Percentiles rank a stretch among this genome's conserved stretches.
Conservation (phyloP, 2,888 invertebrate species). For the Cylindroiulus punctatus region DNA sequence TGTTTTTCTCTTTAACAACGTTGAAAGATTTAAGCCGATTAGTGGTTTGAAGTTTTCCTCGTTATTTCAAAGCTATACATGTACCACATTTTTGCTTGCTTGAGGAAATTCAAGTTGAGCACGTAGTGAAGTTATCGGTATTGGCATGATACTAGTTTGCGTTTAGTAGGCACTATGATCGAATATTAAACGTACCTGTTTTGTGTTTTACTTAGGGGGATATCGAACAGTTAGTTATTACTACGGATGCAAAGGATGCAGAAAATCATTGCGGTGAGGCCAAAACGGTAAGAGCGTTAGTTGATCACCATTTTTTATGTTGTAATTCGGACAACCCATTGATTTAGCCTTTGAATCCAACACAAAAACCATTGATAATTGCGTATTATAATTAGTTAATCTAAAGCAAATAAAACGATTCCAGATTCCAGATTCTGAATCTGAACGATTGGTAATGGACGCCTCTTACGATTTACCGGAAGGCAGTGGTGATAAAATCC, state of each 20-base stretch:
- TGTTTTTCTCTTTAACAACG: background rate
- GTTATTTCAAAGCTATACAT: background rate
- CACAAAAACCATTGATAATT: too few species aligned
- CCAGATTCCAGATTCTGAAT: conserved; percentile 48
- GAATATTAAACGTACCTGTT: background rate
- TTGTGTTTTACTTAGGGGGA: conserved; percentile 53
- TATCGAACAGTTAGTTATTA: conserved; percentile 56
- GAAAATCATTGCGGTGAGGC: conserved; percentile 56
- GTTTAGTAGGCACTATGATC: too few species aligned
- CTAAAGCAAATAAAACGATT: too few species aligned
- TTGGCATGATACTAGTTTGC: background rate
- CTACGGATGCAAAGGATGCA: conserved; percentile 53
- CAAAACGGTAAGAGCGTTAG: conserved; percentile 28
- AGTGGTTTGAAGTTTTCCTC: background rate
- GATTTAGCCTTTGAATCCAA: too few species aligned
- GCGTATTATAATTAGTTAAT: too few species aligned
- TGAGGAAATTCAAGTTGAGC: background rate
- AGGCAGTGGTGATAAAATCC: conserved; percentile 41
- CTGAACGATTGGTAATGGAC: conserved; percentile 55
- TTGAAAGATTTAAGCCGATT: background rate
- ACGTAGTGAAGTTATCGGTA: background rate
- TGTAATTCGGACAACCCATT: too few species aligned
- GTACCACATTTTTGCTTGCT: background rate
- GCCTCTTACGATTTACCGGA: conserved; percentile 53
- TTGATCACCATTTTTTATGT: background rate